phyloP scores from a whole-genome alignment of 2,113 vertebrate genomes.

The Ceyx melanurus region DNA sequence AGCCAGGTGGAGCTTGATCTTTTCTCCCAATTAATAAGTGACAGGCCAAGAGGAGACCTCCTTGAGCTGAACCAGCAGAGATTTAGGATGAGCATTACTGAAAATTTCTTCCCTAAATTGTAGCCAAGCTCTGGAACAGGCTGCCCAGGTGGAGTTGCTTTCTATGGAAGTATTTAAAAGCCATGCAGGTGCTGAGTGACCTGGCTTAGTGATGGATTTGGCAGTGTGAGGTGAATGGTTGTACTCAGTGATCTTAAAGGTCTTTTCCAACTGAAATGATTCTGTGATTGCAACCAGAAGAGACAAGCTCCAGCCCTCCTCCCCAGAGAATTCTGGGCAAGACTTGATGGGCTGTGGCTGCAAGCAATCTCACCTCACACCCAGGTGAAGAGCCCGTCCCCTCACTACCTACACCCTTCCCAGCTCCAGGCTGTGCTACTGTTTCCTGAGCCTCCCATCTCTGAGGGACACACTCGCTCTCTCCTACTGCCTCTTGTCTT shows the following conservation, averaged over 20 bases:
- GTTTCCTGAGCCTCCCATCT: neutral
- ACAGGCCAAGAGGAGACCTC: neutral
- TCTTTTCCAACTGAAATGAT: neutral
- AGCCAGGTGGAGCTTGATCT: too few species aligned
- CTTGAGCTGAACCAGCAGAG: neutral
- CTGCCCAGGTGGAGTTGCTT: neutral
- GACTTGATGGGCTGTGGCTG: neutral
- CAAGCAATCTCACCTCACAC: neutral
- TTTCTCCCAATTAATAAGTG: neutral
- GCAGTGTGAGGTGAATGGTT: neutral
- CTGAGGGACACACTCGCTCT: neutral
- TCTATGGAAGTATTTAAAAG: neutral
- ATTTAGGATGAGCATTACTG: neutral
- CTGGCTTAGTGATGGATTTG: neutral
- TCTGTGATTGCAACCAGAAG: neutral
- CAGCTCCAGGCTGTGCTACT: neutral
- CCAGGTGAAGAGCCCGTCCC: neutral
- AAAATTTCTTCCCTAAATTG: neutral
- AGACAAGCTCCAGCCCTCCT: neutral
- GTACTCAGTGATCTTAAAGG: neutral
- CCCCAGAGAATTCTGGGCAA: neutral
- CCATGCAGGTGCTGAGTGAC: neutral
- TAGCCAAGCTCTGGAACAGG: too few species aligned
- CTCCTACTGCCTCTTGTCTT: neutral
- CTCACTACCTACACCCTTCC: neutral